A percentile compares a stretch with the other conserved stretches of the same genome.
Conservation (phyloP, 2,888 invertebrate species). For the Thumatha senex region DNA sequence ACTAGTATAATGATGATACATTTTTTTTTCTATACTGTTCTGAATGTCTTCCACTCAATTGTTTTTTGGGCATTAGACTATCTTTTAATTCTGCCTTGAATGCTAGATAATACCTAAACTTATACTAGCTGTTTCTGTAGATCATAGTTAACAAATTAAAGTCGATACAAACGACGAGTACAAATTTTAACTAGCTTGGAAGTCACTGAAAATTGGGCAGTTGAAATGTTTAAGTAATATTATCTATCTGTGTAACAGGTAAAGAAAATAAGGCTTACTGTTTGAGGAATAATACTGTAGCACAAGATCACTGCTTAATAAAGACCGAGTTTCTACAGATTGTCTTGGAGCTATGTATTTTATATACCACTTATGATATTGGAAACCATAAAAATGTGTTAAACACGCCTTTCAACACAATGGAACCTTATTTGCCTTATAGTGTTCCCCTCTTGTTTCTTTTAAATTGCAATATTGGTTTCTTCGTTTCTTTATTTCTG, state of each 20-base stretch:
- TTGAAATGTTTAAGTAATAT: no score
- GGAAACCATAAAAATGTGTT: constrained; percentile 7
- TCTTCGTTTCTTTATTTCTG: not conserved
- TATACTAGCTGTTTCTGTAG: no score
- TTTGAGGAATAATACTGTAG: not conserved
- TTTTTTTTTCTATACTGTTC: no score
- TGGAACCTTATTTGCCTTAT: constrained; percentile 11
- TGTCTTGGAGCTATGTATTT: constrained; percentile 8
- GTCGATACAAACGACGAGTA: no score
- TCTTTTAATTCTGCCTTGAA: no score
- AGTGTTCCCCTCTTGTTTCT: constrained; percentile 1
- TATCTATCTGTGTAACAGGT: not conserved
- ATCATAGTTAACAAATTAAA: no score
- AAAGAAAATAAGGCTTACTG: not conserved
- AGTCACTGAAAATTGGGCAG: not conserved
- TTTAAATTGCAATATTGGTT: constrained; percentile 2
- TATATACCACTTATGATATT: constrained; percentile 20
- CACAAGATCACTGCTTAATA: constrained; percentile 14
- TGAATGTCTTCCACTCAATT: no score
- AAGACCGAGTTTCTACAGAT: constrained; percentile 17
- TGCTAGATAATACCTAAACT: no score
- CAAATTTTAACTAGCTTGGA: no score
- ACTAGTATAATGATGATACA: no score
- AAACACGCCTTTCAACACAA: constrained; percentile 3
- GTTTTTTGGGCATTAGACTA: no score